Conservation (phyloP, 1,140 invertebrate genomes). For the Thaumatotibia leucotreta region DNA sequence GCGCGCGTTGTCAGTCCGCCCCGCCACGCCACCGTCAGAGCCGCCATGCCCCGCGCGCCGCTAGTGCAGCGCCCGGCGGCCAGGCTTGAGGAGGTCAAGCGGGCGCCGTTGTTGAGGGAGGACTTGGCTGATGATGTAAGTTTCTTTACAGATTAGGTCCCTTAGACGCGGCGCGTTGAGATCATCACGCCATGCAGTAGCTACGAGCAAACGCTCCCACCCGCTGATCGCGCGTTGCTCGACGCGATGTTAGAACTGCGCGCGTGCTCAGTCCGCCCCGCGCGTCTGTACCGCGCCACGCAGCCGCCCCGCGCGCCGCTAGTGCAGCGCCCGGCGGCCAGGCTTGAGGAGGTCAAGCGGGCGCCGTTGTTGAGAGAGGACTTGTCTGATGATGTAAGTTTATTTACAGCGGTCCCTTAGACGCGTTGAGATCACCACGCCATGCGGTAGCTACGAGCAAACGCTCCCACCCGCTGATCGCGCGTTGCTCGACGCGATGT, state of each 20-base stretch:
- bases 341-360: conserved; percentile 91
- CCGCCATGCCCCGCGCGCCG: no score
- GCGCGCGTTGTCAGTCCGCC: no score
- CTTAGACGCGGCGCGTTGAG: conserved; percentile 79
- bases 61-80: no score
- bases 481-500: no score
- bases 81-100: no score
- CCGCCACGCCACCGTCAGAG: no score
- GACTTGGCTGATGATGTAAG: no score
- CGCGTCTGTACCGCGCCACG: conserved; percentile 75
- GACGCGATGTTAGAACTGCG: conserved; percentile 83
- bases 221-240: conserved; percentile 81
- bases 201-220: conserved; percentile 85
- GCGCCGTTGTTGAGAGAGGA: conserved; percentile 89
- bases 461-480: no score
- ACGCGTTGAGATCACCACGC: no score
- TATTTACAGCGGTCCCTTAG: background rate
- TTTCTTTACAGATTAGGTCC: no score
- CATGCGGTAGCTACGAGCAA: no score
- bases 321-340: conserved; percentile 90
- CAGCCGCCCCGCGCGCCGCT: conserved; percentile 80
- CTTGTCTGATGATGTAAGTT: conserved; percentile 83
- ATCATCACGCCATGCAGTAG: conserved; percentile 93
- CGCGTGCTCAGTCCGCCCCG: conserved; percentile 78
- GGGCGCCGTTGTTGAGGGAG: no score